Base-by-base conservation (phyloP, 2,797 vertebrate species). In the Microctenopoma steveboyesi region DNA sequence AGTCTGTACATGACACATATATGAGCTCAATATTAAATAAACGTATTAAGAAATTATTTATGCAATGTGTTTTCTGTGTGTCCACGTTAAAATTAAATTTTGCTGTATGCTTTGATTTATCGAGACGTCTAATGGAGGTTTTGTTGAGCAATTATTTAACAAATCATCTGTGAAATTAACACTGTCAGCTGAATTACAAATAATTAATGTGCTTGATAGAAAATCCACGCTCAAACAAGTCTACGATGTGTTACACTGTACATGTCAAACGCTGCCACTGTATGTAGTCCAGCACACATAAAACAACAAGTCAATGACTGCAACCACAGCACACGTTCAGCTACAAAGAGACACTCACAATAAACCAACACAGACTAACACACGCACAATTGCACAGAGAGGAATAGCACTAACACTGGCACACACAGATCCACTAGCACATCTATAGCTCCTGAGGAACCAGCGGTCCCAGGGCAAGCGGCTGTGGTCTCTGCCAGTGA, bases 401-500 rank as follows among this genome's bases (percentile, higher is more conserved):
- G 90, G 87, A 86, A 81, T 74, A 86, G 91, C 92, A 92, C 87
- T 86, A 88, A 90, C 86, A 91, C 88, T 85, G 88, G 89, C 88
- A 87, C 89, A 90, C 85, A 91, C 86, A 88, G 88, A 90, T 82
- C 89, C 86, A 91, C 84, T 83, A 88, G 87, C 90, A 88, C 87
- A 91, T 81, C 89, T 90, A 84, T 76, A 71, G 85, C 89, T 86
- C 89, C 88, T 77, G 82, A 89, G 89, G 82, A 86, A 86, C 86
- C 83, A 78, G 67, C 1, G 72, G 79, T 86, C 82, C 85, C 88
- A 81, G 83, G 65, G 88, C 65, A 67, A 90, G 88, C 67, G 90
- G 90, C 91, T 89, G 90, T 92, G 91, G 80, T 92, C 88, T 91
- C 89, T 91, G 91, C 89, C 89, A 92, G 90, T 52, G 82, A 91